Evolutionary conservation across 2,888 invertebrate species (phyloP), one percentile per base, ranked within the genome.

Genomic region (Watsonalla cultraria): DNA sequence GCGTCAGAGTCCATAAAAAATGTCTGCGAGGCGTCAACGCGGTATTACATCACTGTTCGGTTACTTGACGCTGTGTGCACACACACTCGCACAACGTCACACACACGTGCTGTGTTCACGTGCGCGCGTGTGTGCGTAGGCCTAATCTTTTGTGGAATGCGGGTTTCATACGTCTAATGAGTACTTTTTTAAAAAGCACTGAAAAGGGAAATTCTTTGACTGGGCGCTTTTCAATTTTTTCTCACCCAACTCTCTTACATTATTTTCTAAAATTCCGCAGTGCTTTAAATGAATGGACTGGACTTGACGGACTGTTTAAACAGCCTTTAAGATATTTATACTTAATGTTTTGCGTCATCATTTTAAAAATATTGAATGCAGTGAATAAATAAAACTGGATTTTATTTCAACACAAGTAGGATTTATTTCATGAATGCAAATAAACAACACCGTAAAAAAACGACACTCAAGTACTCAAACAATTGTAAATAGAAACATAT

Each of bases 1-100:
- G 90, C 90, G 90, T 89, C 89, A 89, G 79, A 84, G 79, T 65
- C 74, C 84, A 90, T 88, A 90, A 90, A 90, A 90, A 90, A 88
- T 89, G 90, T 90, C 90, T 90, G 82, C 83, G 72, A 81, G 82
- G 80, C 88, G 88, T 88, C 89, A 87, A 84, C 82, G 80, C 66
- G 66, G 75, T 75, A 82, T 90, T 90, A 90, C 89, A 90, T 90
- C 90, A 90, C 84, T 76, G 54, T 54, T 50, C 52, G 51, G 46
- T 47, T 54, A 45, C 48, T 39, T 47, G 52, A 15, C 52, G 54
- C 35, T 5, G 74, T 82, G 79, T 80, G 80, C 52, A 53, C 65
- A 48, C 68, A 67, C 71, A 68, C 73, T 66, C 59, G 58, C 60
- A 46, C 50, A 37, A 11, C 34, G 47, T 39, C 34, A 47, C 57